phyloP scores from a whole-genome alignment of 35 echinoderm and acorn worm species.

The Apostichopus parvimensis region DNA sequence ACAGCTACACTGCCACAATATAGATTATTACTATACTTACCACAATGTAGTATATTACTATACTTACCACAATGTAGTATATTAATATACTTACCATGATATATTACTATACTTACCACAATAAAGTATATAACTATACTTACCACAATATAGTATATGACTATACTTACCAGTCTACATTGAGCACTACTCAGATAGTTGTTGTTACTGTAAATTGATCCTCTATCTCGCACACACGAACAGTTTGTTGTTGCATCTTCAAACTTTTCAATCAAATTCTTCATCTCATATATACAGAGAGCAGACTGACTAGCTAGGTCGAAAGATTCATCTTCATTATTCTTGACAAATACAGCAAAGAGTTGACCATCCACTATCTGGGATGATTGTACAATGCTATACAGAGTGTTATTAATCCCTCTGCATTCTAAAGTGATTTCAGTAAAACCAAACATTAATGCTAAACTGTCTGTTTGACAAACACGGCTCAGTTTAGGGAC shows the following conservation, averaged over 20 bases:
- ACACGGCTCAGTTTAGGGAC: conserved; percentile 35
- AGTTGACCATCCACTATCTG: not conserved
- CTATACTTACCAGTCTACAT: conserved; percentile 7
- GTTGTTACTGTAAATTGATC: not conserved
- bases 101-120: too few species aligned
- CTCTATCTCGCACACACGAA: not conserved
- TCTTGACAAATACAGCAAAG: conserved; percentile 41
- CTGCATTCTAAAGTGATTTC: conserved; percentile 26
- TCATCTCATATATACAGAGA: conserved; percentile 30
- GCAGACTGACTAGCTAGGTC: conserved; percentile 15
- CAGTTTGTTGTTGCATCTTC: not conserved
- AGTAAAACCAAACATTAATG: not conserved
- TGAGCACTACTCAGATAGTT: not conserved
- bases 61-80: too few species aligned
- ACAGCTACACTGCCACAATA: too few species aligned
- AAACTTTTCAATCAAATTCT: not conserved
- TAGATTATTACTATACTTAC: too few species aligned
- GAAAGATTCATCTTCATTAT: not conserved
- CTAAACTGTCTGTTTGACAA: not conserved
- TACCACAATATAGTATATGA: too few species aligned
- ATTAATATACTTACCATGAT: too few species aligned
- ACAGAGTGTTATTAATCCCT: not conserved
- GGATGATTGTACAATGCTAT: conserved; percentile 8
- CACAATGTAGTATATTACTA: too few species aligned
- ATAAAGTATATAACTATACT: too few species aligned